Evolutionary conservation across 2,113 vertebrate genomes (phyloP).

Genomic region (Paracanthobrama guichenoti): DNA sequence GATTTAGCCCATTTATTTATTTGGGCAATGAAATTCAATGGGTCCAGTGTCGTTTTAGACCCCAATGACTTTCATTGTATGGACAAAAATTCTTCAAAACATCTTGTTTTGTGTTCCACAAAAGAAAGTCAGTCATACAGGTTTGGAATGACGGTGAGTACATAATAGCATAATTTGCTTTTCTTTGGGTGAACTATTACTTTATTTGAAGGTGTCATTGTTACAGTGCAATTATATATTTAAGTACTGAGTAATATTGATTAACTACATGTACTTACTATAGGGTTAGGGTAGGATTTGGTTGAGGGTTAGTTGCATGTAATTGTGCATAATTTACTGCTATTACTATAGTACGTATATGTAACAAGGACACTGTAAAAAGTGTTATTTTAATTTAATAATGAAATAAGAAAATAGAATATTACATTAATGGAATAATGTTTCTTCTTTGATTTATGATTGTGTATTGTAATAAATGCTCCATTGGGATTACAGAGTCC

Average conservation of each 20-base stretch:
- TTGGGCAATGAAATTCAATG: not conserved
- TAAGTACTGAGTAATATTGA: too few relatives aligned
- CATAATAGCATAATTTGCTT: not conserved
- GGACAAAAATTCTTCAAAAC: not conserved
- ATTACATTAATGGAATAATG: not conserved
- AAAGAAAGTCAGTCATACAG: not conserved
- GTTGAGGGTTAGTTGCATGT: too few relatives aligned
- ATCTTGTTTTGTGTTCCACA: not conserved
- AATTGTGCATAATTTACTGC: too few relatives aligned
- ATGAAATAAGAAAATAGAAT: not conserved
- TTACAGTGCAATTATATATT: too few relatives aligned
- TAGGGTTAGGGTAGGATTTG: too few relatives aligned
- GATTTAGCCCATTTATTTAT: too few relatives aligned
- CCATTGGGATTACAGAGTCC: slow-evolving; percentile 26
- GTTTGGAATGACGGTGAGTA: not conserved
- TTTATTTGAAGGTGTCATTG: too few relatives aligned
- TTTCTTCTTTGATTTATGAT: slow-evolving; percentile 1
- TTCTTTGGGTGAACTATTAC: not conserved
- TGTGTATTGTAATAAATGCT: not conserved
- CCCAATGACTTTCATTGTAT: not conserved
- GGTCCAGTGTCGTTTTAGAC: not conserved
- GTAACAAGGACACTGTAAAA: too few relatives aligned
- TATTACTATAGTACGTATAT: too few relatives aligned
- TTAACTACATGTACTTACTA: too few relatives aligned
- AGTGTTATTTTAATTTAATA: not conserved